Base-by-base conservation (phyloP, 2,888 invertebrate genomes). In the Brachypalpus laphriformis region DNA sequence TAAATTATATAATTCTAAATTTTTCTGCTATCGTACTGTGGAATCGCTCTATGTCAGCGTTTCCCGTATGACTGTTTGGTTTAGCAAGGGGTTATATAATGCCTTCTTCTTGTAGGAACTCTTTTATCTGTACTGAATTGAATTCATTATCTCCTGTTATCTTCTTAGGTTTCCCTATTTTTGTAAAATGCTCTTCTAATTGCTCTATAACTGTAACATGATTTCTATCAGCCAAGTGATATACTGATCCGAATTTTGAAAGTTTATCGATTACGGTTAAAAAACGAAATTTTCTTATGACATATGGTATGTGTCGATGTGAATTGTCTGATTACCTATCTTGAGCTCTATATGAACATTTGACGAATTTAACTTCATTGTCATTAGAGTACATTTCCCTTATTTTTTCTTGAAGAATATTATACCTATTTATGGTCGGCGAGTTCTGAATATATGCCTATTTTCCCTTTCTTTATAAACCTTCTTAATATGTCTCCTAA, bases 161-260 rank as follows among this genome's bases (percentile, higher is more conserved):
- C n/a, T 40, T 37, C 5, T 11, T 34, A 2, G 37, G 37, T n/a
- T 57, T 57, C 7, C 28, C 54, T 54, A 54, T 54, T 37, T 57
- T 34, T 8, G 31, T 11, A 14, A 34, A 56, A 34, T 56, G 31
- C 3, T 47, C 63, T 63, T 45, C 63, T 31, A 47, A 11, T n/a
- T n/a, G n/a, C n/a, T n/a, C n/a, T n/a, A n/a, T n/a, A n/a, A n/a
- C n/a, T n/a, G n/a, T n/a, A n/a, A n/a, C n/a, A n/a, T n/a, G n/a
- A n/a, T n/a, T n/a, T n/a, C n/a, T n/a, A n/a, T n/a, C n/a, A n/a
- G n/a, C 49, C 49, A 63, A 31, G 9, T 63, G 20, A 47, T 63
- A 63, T 63, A 47, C 47, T 28, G 63, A 14, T 18, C 45, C 61
- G 14, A 63, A 31, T 18, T 63, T 42, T 3, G 16, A 42, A 16